Evolutionary conservation across 2,888 invertebrate species (phyloP).

Genomic region (Ophion ellenae): DNA sequence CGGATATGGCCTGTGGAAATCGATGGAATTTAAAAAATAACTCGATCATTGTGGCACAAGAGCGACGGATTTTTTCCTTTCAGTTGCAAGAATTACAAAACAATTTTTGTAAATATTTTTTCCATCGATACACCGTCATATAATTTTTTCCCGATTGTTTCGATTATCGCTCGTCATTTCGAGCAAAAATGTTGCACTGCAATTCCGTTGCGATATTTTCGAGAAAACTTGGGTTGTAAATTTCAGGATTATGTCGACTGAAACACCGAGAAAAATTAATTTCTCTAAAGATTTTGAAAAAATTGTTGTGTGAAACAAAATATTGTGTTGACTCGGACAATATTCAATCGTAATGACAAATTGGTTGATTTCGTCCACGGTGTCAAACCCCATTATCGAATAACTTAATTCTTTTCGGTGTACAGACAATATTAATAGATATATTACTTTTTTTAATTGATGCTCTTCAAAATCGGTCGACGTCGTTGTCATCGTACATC

Average conservation of each 20-base stretch:
- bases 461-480: constrained; percentile 25
- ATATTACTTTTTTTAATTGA: constrained; percentile 17
- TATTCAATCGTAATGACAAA: background rate
- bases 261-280: constrained; percentile 33
- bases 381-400: background rate
- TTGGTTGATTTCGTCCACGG: background rate
- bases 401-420: constrained; percentile 34
- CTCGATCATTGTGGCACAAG: background rate
- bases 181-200: background rate
- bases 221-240: constrained; percentile 2
- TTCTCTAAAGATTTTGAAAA: background rate
- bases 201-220: background rate
- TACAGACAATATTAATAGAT: constrained; percentile 22
- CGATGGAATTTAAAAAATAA: background rate
- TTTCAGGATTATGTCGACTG: constrained; percentile 2
- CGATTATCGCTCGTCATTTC: no score
- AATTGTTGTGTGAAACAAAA: background rate
- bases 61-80: background rate
- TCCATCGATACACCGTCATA: no score
- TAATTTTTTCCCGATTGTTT: no score
- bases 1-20: background rate
- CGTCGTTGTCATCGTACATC: constrained; percentile 35
- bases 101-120: background rate
- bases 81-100: background rate
- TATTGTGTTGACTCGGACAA: background rate